Percentiles rank a stretch among this genome's conserved stretches.
These are phyloP conservation scores for Peromyscus leucopus DNA, from an alignment of 2,113 vertebrate genomes.

Conservation along the genomic window DNA sequence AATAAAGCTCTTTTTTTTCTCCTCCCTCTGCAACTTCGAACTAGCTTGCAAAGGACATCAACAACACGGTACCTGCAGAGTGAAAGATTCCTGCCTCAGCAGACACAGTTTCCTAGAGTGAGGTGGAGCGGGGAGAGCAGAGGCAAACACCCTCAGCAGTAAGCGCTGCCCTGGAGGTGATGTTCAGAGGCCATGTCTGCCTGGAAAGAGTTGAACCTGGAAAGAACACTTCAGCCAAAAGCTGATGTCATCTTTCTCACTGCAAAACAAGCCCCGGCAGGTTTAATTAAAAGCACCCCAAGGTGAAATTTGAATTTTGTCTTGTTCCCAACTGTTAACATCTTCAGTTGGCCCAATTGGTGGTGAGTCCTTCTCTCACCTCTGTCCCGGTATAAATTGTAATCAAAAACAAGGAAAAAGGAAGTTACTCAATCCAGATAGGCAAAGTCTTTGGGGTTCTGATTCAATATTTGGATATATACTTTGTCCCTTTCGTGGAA, in stretches of 20 bases:
- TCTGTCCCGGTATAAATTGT: neutral
- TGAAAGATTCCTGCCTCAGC: neutral
- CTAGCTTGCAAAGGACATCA: neutral
- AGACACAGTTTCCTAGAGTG: neutral
- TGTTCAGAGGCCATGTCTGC: neutral
- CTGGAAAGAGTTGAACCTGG: neutral
- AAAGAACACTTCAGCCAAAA: neutral
- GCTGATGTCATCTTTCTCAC: neutral
- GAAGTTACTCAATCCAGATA: constrained; percentile 20
- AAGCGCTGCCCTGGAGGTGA: neutral
- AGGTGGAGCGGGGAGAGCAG: neutral
- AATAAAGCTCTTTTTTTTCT: neutral
- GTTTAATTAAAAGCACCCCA: neutral
- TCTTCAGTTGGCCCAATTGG: neutral
- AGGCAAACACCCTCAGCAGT: neutral
- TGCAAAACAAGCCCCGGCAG: too few species aligned
- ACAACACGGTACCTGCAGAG: neutral
- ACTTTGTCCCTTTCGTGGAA: neutral
- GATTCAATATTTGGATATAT: neutral
- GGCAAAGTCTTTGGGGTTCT: constrained; percentile 11
- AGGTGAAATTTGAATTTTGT: neutral
- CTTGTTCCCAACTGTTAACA: neutral
- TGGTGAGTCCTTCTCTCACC: neutral
- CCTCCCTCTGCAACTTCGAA: neutral
- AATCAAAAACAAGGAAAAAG: neutral